Conservation (phyloP, 37 sponge, comb jelly and placozoan genomes). For the Axinella damicornis region DNA sequence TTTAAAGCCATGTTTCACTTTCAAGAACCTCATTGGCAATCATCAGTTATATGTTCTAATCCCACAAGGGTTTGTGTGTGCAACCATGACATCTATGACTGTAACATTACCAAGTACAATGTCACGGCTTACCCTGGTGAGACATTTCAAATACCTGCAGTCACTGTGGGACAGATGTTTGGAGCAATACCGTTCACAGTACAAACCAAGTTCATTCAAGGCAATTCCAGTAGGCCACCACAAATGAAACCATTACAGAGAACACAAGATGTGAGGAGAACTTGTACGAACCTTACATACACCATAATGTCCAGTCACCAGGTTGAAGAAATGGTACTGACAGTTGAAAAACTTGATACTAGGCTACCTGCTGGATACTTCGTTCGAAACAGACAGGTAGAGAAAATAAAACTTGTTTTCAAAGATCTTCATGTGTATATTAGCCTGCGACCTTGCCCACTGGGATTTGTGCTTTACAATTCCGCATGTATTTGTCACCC, state of each 20-base stretch:
- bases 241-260: not conserved
- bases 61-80: conserved; percentile 4
- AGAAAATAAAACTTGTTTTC: not conserved
- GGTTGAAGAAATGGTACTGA: not conserved
- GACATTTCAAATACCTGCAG: not conserved
- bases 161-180: conserved; percentile 4
- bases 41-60: not conserved
- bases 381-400: not conserved
- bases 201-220: not conserved
- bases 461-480: conserved; percentile 6
- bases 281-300: not conserved
- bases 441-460: not conserved
- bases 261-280: not conserved
- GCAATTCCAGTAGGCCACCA: not conserved
- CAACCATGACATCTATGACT: not conserved
- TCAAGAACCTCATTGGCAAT: not conserved
- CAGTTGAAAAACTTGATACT: too few species aligned
- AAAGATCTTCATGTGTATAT: not conserved
- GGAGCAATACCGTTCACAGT: not conserved
- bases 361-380: too few species aligned
- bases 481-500: not conserved
- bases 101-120: too few species aligned
- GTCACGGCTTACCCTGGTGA: too few species aligned
- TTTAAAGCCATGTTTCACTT: not conserved
- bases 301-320: not conserved